Percentiles rank a stretch among this genome's conserved stretches.
Conservation (phyloP, 2,797 vertebrate species). For the Triplophysa yarkandensis region DNA sequence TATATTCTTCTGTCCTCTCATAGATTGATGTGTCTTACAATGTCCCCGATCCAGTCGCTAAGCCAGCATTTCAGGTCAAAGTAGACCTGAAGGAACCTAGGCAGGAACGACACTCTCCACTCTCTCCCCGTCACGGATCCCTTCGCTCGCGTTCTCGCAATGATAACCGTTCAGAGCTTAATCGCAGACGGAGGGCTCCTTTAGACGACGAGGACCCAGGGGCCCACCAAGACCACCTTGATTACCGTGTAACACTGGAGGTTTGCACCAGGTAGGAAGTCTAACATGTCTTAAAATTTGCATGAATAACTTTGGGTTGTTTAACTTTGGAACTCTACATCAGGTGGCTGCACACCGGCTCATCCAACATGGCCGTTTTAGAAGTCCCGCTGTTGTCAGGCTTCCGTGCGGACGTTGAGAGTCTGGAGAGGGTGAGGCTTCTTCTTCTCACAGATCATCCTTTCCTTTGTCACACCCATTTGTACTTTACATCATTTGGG, state of each 20-base stretch:
- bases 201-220: slow-evolving; percentile 87
- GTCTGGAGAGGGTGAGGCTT: slow-evolving; percentile 84
- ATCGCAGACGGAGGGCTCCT: slow-evolving; percentile 71
- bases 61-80: slow-evolving; percentile 90
- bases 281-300: neutral
- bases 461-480: neutral
- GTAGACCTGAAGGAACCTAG: slow-evolving; percentile 85
- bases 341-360: slow-evolving; percentile 91
- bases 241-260: slow-evolving; percentile 87
- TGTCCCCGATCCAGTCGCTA: slow-evolving; percentile 87
- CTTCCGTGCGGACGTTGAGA: slow-evolving; percentile 85
- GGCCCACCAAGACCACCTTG: slow-evolving; percentile 84
- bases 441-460: slow-evolving; percentile 2
- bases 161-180: slow-evolving; percentile 74
- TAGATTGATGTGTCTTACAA: slow-evolving; percentile 93
- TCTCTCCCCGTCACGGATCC: slow-evolving; percentile 56
- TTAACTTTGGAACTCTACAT: slow-evolving; percentile 1
- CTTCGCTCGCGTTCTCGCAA: slow-evolving; percentile 66
- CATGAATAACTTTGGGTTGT: neutral
- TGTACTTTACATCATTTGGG: slow-evolving; percentile 18
- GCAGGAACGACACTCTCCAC: slow-evolving; percentile 67
- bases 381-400: slow-evolving; percentile 90
- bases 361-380: slow-evolving; percentile 94
- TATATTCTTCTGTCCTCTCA: neutral
- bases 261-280: slow-evolving; percentile 82